Base-by-base conservation (phyloP, 2,797 vertebrate species). In the Helarctos malayanus region DNA sequence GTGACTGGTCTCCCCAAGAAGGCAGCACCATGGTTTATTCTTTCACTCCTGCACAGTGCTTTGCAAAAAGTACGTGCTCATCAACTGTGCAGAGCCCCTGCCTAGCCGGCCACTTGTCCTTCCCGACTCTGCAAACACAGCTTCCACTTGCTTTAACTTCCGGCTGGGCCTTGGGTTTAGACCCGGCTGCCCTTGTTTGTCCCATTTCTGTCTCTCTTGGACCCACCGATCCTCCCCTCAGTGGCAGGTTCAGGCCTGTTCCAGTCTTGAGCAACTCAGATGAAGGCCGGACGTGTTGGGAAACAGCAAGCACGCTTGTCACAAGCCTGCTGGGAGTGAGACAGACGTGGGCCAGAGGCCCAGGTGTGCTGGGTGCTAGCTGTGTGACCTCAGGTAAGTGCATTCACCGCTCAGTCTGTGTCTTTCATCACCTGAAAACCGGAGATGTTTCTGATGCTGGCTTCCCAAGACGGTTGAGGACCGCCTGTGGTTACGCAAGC, bases 301-400 rank as follows among this genome's bases (percentile, higher is more conserved):
- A 88, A 82, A 57, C 3, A 3, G 47, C 69, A 21, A 23, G 21
- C 0, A 0, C 81, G 79, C 12, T 27, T 79, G 45, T 63, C 6
- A 27, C 25, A 49, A 59, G n/a, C n/a, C 59, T 93, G 29, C 29
- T 7, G 5, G 61, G 87, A 96, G 38, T 27, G 78, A 84, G 73
- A 45, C 54, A 86, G 94, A 75, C 16, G 0, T 29, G 41, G 69
- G 23, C 27, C 7, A 52, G 14, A 54, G 90, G 38, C 13, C 25
- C 15, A n/a, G 69, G 47, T 68, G 25, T 84, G 69, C 57, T 29
- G 3, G 52, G 47, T 21, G 38, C 76, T 52, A 32, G 35, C 80
- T 49, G 38, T n/a, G 68, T 56, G 95, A 87, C 71, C n/a, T n/a
- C 65, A 25, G 57, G 73, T 80, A 59, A 83, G 91, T 93, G 57